Percentiles rank a stretch among this genome's conserved stretches.
phyloP scores from a whole-genome alignment of 2,797 vertebrate species.

The Acipenser ruthenus region DNA sequence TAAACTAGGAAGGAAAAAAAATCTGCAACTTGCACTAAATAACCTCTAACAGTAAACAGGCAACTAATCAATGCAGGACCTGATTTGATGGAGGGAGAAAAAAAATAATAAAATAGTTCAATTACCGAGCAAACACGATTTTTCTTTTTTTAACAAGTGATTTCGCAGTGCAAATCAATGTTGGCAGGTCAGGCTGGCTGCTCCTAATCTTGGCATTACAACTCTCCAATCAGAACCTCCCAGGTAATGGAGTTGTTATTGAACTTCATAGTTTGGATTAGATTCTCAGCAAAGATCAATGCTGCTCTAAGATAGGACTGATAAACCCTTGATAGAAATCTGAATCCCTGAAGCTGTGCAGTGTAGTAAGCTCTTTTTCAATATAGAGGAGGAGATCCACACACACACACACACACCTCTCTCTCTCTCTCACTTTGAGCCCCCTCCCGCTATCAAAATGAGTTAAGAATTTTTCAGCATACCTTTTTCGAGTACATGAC shows the following conservation, averaged over 20 bases:
- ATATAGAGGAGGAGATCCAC: slow-evolving; percentile 48
- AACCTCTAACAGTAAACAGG: slow-evolving; percentile 81
- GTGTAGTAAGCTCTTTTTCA: slow-evolving; percentile 72
- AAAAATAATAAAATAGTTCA: slow-evolving; percentile 91
- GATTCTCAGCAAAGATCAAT: slow-evolving; percentile 97
- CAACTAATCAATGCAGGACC: slow-evolving; percentile 82
- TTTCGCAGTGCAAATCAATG: slow-evolving; percentile 98
- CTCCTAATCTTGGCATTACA: slow-evolving; percentile 98
- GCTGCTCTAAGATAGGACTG: slow-evolving; percentile 94
- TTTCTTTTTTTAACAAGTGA: slow-evolving; percentile 88
- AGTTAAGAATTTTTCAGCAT: no score
- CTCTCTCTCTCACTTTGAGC: slow-evolving; percentile 25
- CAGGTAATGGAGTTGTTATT: slow-evolving; percentile 99
- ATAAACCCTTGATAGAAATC: slow-evolving; percentile 97
- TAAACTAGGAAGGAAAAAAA: slow-evolving; percentile 56
- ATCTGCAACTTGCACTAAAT: slow-evolving; percentile 59
- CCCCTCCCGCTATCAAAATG: background rate
- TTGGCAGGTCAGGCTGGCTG: slow-evolving; percentile 95
- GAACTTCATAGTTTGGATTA: slow-evolving; percentile 99
- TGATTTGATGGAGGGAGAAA: slow-evolving; percentile 56
- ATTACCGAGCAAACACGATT: slow-evolving; percentile 88
- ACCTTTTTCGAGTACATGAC: no score
- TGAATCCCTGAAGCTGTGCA: slow-evolving; percentile 88
- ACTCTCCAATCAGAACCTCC: slow-evolving; percentile 91
- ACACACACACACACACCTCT: slow-evolving; percentile 35